A percentile compares a stretch with the other conserved stretches of the same genome.
Conservation (phyloP, 2,113 vertebrate genomes). For the Catharus bicknelli region DNA sequence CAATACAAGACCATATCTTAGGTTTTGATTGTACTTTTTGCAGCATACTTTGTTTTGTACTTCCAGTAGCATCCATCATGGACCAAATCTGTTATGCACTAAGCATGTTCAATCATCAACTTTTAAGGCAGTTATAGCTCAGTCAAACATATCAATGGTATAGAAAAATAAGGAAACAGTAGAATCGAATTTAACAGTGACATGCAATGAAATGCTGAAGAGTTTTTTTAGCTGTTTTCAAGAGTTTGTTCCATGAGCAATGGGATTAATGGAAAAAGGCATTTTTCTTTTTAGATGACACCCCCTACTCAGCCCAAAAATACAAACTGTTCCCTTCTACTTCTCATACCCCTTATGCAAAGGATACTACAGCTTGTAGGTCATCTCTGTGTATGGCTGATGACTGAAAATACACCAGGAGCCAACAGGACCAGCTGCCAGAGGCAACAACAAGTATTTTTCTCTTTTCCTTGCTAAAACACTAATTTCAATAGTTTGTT, state of each 20-base stretch:
- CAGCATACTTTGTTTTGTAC: too few relatives aligned
- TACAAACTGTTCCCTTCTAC: not conserved
- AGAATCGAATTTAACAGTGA: not conserved
- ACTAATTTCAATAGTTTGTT: not conserved
- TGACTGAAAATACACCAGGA: not conserved
- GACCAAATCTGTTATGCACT: not conserved
- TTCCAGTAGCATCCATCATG: not conserved
- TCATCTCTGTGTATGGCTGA: not conserved
- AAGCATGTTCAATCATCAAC: not conserved
- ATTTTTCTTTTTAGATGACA: not conserved
- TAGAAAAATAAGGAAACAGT: not conserved
- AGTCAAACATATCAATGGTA: not conserved
- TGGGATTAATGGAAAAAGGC: not conserved
- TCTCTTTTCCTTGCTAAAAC: not conserved
- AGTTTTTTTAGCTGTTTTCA: not conserved
- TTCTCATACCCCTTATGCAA: not conserved
- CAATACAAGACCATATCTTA: not conserved
- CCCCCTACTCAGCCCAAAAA: not conserved
- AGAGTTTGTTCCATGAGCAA: not conserved
- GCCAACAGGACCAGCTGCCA: not conserved
- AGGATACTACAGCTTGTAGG: not conserved
- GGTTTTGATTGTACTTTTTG: not conserved
- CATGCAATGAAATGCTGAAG: not conserved
- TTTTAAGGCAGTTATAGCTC: not conserved
- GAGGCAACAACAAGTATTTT: not conserved